Evolutionary conservation across 2,888 invertebrate species (phyloP).

Genomic region (Prosapia bicincta): DNA sequence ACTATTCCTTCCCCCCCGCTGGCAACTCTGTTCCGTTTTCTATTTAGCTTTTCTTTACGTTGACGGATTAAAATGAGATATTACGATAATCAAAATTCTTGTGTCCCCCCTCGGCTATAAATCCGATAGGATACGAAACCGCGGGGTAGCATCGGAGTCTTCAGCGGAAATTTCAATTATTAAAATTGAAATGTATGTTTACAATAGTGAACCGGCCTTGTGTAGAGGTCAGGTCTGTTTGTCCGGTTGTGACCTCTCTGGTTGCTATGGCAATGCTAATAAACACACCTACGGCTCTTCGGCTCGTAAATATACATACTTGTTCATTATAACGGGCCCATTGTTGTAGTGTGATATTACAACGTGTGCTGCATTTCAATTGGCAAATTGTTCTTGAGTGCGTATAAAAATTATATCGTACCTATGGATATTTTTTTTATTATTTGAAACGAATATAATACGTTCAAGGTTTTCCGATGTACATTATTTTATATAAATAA

Average conservation of each 20-base stretch:
- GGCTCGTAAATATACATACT: neutral
- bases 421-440: no score
- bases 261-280: neutral
- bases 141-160: neutral
- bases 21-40: neutral
- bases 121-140: neutral
- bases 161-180: constrained; percentile 2
- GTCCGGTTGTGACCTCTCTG: neutral
- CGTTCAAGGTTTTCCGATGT: no score
- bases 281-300: neutral
- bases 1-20: neutral
- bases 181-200: neutral
- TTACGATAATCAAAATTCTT: neutral
- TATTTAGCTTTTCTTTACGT: neutral
- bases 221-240: neutral
- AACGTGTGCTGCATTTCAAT: neutral
- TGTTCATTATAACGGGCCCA: neutral
- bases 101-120: neutral
- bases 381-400: neutral
- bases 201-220: neutral
- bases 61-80: neutral
- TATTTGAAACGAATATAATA: no score
- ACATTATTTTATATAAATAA: no score
- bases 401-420: no score
- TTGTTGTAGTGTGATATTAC: neutral